Base-by-base conservation (phyloP, 2,888 invertebrate genomes). In the Apeira syringaria region DNA sequence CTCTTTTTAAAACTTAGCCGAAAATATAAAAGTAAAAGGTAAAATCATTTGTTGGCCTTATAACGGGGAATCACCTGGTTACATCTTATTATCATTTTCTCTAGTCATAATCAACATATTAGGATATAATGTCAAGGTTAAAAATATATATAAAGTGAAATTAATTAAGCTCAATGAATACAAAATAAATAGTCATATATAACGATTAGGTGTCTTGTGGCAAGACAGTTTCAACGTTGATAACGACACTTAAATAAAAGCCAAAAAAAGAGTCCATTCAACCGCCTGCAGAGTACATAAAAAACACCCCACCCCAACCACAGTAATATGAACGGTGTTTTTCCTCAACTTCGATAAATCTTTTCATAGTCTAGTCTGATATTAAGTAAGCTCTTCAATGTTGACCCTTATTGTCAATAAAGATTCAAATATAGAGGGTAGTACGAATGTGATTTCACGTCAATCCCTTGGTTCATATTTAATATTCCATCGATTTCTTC, bases 181-280 rank as follows among this genome's bases (percentile, higher is more conserved):
- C n/a, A n/a, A n/a, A n/a, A n/a, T n/a, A n/a, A n/a, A n/a, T n/a
- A n/a, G 15, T 20, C 20, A 5, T 43, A 35, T 32, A 25, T 8
- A 25, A 11, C 24, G 30, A 27, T 39, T 30, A 31, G 45, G 45
- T 18, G 30, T 39, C 26, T 24, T 28, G 32, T 20, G 46, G 20
- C 9, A 37, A 54, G 50, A 7, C 47, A 55, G 54, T 39, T 58
- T 46, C 41, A 37, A 35, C 54, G 46, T 51, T 56, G 57, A 55
- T 56, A 45, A 38, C 56, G 53, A 62, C 62, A 56, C 50, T 59
- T 44, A 45, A 54, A 64, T 61, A 67, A 66, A 70, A 71, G 69
- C 64, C 66, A 72, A 64, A 68, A 74, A 76, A 74, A 78, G 72
- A 53, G 69, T 69, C 64, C 56, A 68, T 76, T 74, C 64, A 68